Conservation (phyloP, 2,113 vertebrate species). For the Oreocharis arfaki region DNA sequence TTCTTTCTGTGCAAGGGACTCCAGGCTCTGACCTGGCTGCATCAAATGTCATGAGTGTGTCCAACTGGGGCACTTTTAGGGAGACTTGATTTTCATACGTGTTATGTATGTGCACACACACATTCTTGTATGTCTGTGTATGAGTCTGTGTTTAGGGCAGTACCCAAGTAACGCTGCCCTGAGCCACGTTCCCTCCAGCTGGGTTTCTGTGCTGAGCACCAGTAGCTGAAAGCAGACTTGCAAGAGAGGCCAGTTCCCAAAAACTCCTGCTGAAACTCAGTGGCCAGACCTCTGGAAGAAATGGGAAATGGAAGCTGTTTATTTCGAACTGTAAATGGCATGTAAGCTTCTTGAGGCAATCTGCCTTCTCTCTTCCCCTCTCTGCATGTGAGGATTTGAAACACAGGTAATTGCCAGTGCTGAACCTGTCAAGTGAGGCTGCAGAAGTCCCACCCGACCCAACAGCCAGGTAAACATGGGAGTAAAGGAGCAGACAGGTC, state of each 20-base stretch:
- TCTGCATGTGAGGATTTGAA: background rate
- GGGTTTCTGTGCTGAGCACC: background rate
- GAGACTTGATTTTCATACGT: background rate
- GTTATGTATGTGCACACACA: background rate
- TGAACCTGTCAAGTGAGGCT: background rate
- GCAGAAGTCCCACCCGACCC: background rate
- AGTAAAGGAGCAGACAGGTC: background rate
- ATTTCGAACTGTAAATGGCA: background rate
- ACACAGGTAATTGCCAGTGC: background rate
- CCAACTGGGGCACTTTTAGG: background rate
- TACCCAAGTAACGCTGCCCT: fast-evolving
- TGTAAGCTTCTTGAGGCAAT: background rate
- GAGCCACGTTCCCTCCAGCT: background rate
- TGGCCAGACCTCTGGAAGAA: background rate
- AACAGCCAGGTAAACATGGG: background rate
- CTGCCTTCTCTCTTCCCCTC: background rate
- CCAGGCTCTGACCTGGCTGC: background rate
- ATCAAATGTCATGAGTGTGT: background rate
- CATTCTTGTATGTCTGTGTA: background rate
- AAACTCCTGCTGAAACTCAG: background rate
- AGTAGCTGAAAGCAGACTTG: background rate
- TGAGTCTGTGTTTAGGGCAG: background rate
- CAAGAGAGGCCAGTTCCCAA: background rate
- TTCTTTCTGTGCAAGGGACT: background rate
- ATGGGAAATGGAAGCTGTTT: background rate